These are phyloP conservation scores for Ichneumon xanthorius DNA, from an alignment of 2,888 invertebrate genomes.

Conservation along the genomic window DNA sequence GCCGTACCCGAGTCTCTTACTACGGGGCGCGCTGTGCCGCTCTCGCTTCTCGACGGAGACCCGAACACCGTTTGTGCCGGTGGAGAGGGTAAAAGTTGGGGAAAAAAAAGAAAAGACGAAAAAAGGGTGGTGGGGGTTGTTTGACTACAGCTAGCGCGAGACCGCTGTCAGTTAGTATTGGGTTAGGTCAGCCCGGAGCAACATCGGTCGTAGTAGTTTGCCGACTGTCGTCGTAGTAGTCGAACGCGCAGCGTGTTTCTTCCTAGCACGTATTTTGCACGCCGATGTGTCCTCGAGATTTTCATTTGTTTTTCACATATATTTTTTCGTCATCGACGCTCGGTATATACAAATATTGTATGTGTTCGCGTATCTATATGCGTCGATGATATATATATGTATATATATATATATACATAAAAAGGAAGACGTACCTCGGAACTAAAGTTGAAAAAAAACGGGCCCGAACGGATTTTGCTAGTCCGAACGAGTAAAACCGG, in stretches of 20 bases:
- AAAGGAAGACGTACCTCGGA: conserved; percentile 29
- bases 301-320: conserved; percentile 83
- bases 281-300: conserved; percentile 72
- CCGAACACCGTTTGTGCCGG: conserved; percentile 74
- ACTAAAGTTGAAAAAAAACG: conserved; percentile 3
- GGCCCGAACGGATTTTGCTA: not conserved
- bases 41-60: not conserved
- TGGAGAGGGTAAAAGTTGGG: conserved; percentile 69
- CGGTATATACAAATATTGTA: not conserved
- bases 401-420: not conserved
- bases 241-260: conserved; percentile 67
- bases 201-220: conserved; percentile 73
- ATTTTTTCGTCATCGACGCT: conserved; percentile 77
- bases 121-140: conserved; percentile 77
- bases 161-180: conserved; percentile 86
- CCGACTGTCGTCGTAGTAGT: conserved; percentile 70
- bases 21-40: conserved; percentile 56
- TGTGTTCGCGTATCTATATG: not conserved
- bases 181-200: conserved; percentile 87
- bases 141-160: conserved; percentile 83
- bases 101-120: not conserved
- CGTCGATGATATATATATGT: not conserved
- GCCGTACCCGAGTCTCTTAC: conserved; percentile 70
- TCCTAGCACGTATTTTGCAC: conserved; percentile 79
- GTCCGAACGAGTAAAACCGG: too few relatives aligned